phyloP scores from a whole-genome alignment of 2,113 vertebrate genomes.

The Oenanthe oenanthe region DNA sequence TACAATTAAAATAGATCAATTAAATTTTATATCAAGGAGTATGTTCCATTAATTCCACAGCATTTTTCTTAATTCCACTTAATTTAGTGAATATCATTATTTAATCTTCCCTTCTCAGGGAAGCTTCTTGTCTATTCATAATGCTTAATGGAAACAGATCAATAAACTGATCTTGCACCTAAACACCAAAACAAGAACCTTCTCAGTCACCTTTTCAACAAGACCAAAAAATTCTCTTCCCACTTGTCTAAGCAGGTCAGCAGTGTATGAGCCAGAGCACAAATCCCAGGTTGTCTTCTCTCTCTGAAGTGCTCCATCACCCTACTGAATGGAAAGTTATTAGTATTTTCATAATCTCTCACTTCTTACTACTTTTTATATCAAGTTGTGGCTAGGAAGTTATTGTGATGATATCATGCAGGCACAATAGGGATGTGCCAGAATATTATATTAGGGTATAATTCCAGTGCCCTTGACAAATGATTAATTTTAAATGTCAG shows the following conservation, averaged over 20 bases:
- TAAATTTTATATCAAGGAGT: not conserved
- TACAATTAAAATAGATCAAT: not conserved
- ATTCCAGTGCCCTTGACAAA: not conserved
- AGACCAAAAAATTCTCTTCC: not conserved
- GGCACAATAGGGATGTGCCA: not conserved
- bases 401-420: not conserved
- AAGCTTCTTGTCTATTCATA: not conserved
- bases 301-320: fast-evolving
- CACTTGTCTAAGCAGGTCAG: fast-evolving
- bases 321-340: not conserved
- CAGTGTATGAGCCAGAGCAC: fast-evolving
- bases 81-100: not conserved
- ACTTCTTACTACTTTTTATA: not conserved
- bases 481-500: not conserved
- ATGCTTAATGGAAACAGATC: not conserved
- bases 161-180: not conserved
- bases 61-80: not conserved
- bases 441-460: not conserved
- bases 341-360: not conserved
- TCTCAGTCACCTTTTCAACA: not conserved
- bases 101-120: not conserved
- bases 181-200: not conserved
- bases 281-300: not conserved
- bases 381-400: not conserved
- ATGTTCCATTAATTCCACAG: not conserved